Evolutionary conservation across 2,113 vertebrate species (phyloP).

Genomic region (Sardina pilchardus): DNA sequence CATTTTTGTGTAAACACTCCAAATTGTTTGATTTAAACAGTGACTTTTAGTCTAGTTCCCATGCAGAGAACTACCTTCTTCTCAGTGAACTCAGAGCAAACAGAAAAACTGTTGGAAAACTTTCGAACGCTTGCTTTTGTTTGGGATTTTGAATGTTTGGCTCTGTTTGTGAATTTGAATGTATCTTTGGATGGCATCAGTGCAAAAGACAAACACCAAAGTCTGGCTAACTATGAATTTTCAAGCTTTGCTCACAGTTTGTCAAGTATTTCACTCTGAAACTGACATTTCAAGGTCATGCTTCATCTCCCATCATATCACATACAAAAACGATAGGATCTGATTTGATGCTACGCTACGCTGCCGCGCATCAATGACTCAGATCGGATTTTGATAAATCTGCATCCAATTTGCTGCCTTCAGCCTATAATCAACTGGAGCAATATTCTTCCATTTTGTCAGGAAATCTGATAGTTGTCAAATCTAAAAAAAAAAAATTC

Average conservation of each 20-base stretch:
- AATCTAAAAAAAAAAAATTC: conserved; percentile 32
- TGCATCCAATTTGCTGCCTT: conserved; percentile 10
- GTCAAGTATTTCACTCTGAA: neutral
- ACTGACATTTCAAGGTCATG: neutral
- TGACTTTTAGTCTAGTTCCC: too few relatives aligned
- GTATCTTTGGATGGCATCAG: neutral
- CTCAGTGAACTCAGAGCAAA: too few relatives aligned
- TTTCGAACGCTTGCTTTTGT: too few relatives aligned
- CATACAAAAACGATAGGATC: neutral
- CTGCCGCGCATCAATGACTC: neutral
- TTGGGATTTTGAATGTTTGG: too few relatives aligned
- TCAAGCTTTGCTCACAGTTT: neutral
- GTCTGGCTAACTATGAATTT: neutral
- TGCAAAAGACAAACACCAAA: neutral
- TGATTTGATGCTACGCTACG: neutral
- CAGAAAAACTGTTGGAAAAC: too few relatives aligned
- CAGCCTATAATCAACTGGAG: neutral
- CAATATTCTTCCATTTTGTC: conserved; percentile 1
- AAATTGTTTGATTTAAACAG: too few relatives aligned
- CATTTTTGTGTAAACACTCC: neutral
- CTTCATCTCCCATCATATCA: neutral
- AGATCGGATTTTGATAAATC: conserved; percentile 14
- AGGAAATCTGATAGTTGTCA: conserved; percentile 42
- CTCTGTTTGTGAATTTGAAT: too few relatives aligned
- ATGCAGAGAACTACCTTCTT: too few relatives aligned